These are phyloP conservation scores for Coptodon rendalli DNA, from an alignment of 2,113 vertebrate genomes.

Conservation along the genomic window DNA sequence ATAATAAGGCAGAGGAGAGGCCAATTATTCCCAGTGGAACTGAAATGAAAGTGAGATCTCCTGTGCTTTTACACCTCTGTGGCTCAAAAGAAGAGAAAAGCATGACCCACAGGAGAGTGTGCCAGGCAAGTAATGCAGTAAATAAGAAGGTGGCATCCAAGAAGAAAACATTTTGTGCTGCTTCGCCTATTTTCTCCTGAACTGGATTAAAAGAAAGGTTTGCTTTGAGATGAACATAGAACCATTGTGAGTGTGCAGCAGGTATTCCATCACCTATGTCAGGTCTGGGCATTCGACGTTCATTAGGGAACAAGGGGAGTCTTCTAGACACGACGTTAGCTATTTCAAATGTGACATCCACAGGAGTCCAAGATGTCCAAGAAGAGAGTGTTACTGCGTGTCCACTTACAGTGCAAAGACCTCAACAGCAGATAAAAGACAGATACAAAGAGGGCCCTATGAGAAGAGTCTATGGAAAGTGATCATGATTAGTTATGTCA, in stretches of 20 bases:
- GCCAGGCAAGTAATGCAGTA: constrained; percentile 11
- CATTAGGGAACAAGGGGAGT: not conserved
- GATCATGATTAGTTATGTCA: constrained; percentile 1
- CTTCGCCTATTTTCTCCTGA: not conserved
- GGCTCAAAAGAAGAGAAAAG: not conserved
- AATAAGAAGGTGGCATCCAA: constrained; percentile 16
- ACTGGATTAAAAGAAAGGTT: not conserved
- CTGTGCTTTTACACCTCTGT: not conserved
- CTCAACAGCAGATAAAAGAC: not conserved
- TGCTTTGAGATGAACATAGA: not conserved
- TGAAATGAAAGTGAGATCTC: not conserved
- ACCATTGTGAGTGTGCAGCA: not conserved
- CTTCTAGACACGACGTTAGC: not conserved
- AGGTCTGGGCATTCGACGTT: not conserved
- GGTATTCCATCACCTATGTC: not conserved
- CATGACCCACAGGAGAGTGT: not conserved
- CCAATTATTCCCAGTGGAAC: constrained; percentile 5
- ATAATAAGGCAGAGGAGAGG: not conserved
- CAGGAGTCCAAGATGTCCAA: not conserved
- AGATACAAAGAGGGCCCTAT: not conserved
- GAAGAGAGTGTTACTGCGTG: not conserved
- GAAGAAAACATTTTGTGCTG: not conserved
- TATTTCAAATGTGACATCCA: not conserved
- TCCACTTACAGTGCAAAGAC: not conserved
- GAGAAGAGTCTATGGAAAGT: not conserved